These are phyloP conservation scores for Darevskia nairensis DNA, from an alignment of 2,797 vertebrate species.

Conservation along the genomic window DNA sequence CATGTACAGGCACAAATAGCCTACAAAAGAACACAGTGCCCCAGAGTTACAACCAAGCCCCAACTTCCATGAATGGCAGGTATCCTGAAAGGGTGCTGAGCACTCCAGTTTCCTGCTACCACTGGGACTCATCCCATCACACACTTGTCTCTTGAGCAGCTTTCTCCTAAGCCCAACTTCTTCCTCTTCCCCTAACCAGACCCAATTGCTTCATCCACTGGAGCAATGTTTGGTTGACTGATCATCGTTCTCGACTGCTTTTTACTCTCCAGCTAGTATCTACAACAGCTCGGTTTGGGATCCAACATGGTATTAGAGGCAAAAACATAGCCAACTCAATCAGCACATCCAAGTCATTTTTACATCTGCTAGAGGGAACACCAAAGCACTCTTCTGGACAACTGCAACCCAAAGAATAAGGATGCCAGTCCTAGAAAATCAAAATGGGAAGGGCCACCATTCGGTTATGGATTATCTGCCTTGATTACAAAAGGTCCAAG, in stretches of 20 bases:
- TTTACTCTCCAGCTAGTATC: not conserved
- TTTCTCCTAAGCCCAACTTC: not conserved
- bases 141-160: not conserved
- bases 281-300: not conserved
- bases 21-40: slow-evolving; percentile 74
- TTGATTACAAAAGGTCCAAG: too few relatives aligned
- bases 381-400: not conserved
- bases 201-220: not conserved
- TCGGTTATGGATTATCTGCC: too few relatives aligned
- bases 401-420: not conserved
- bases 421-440: not conserved
- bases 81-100: not conserved
- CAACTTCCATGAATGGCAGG: not conserved
- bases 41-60: rapidly evolving
- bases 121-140: not conserved
- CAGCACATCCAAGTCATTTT: not conserved
- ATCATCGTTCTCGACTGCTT: not conserved
- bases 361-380: not conserved
- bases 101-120: not conserved
- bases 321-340: not conserved
- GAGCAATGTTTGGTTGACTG: not conserved
- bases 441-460: not conserved
- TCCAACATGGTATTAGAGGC: not conserved
- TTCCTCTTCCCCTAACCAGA: not conserved
- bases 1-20: slow-evolving; percentile 94